phyloP scores from a whole-genome alignment of 1,140 invertebrate species.

The Mercenaria mercenaria region DNA sequence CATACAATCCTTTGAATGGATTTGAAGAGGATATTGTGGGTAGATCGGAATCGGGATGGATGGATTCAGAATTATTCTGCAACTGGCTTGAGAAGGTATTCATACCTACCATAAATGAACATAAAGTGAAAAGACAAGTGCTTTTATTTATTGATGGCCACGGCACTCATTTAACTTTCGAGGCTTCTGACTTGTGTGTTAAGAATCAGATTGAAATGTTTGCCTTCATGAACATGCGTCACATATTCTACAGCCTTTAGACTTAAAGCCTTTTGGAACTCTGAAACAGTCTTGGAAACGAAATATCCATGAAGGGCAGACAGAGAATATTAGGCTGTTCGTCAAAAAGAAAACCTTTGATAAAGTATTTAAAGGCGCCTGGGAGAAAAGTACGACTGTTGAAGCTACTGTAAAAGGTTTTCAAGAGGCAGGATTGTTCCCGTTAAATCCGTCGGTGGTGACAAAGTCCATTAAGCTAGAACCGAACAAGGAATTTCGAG shows the following conservation, averaged over 20 bases:
- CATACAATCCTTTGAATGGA: neutral
- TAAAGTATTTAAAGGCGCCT: neutral
- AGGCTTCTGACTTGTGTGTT: constrained; percentile 9
- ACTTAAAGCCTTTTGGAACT: neutral
- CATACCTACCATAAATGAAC: neutral
- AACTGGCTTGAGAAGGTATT: no score
- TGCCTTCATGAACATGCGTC: constrained; percentile 44
- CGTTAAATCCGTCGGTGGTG: neutral
- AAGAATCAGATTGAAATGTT: constrained; percentile 49
- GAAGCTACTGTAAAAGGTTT: constrained; percentile 29
- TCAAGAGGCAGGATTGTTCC: constrained; percentile 27
- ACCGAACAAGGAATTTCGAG: no score
- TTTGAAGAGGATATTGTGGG: constrained; percentile 27
- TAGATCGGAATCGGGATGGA: neutral
- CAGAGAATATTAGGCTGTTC: neutral
- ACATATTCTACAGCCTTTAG: no score
- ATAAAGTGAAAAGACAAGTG: neutral
- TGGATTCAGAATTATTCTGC: neutral
- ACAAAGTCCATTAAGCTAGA: neutral
- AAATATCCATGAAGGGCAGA: neutral
- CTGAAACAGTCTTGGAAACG: neutral
- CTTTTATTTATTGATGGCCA: constrained; percentile 52
- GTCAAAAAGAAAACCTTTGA: constrained; percentile 26
- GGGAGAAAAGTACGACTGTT: constrained; percentile 9
- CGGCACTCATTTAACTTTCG: constrained; percentile 34